Evolutionary conservation across 1,140 invertebrate genomes (phyloP), one percentile per base, ranked within the genome.

Genomic region (Eubasilissa regina): DNA sequence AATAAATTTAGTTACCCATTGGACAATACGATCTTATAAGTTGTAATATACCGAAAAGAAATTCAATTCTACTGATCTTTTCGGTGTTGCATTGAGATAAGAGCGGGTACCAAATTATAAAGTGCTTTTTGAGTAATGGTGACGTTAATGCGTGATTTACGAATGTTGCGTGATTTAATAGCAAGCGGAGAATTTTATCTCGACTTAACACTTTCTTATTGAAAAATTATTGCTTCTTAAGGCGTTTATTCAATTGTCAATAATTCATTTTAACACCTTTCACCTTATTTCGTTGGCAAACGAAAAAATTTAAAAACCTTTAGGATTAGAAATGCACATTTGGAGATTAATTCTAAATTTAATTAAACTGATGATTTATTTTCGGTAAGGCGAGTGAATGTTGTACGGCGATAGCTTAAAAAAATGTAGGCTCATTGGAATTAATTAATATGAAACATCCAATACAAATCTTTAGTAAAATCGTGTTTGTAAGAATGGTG

Each of bases 61-160:
- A 21, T 70, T 48, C 66, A 47, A 21, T 68, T 70, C 66, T 21
- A 17, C 66, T 11, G 66, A 70, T 70, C 64, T 74, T 74, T 55
- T 56, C 17, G 70, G 70, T 56, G 68, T 72, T 72, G 13, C 13
- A 12, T 43, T 3, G 53, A 74, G 70, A 74, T 74, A 74, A 55
- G 51, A 56, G 21, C 13, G 25, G 56, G 70, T 13, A 74, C 66
- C 66, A 15, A 70, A 70, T 70, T 70, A 70, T 70, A 70, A 43
- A 44, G 53, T 74, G n/a, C 51, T 55, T 15, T 74, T 51, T 74
- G 70, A 74, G n/a, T 74, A 55, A 74, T 74, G 70, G 51, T 74
- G 70, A 74, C 70, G 70, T 35, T 74, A 74, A 74, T 56, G n/a
- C 70, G 25, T 74, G 70, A 74, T 74, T 74, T 74, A 74, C 70